A percentile compares a stretch with the other conserved stretches of the same genome.
phyloP scores from a whole-genome alignment of 2,888 invertebrate species.

The Diaphora mendica region DNA sequence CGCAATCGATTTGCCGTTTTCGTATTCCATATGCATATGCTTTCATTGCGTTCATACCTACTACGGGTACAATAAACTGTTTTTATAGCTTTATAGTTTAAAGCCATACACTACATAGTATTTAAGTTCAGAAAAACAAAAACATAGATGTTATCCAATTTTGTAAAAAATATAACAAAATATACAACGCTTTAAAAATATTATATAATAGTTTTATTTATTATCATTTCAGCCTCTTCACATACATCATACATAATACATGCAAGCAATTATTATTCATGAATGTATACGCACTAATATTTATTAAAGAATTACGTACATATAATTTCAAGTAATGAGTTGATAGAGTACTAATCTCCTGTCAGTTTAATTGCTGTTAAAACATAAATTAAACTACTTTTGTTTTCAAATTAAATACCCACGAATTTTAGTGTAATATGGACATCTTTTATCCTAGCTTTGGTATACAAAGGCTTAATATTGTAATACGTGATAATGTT shows the following conservation, averaged over 20 bases:
- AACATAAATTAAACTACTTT: not conserved
- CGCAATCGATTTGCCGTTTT: not conserved
- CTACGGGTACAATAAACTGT: not conserved
- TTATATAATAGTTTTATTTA: not conserved
- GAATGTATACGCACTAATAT: not conserved
- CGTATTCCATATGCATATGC: not conserved
- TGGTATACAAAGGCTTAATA: not conserved
- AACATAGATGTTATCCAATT: not conserved
- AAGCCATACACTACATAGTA: not conserved
- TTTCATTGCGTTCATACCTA: not conserved
- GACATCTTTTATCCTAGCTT: not conserved
- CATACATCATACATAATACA: not conserved
- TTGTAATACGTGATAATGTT: not conserved
- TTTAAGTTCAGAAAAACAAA: not conserved
- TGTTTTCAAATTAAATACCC: not conserved
- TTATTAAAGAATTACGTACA: not conserved
- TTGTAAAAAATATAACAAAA: not conserved
- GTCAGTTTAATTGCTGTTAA: not conserved
- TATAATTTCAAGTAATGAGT: not conserved
- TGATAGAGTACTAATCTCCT: slow-evolving; percentile 2
- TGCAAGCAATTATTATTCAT: not conserved
- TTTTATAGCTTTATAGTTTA: not conserved
- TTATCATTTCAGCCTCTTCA: not conserved
- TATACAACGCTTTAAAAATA: not conserved
- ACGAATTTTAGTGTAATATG: not conserved